phyloP scores from a whole-genome alignment of 2,797 vertebrate species.

The Tauraco hartlaubi region DNA sequence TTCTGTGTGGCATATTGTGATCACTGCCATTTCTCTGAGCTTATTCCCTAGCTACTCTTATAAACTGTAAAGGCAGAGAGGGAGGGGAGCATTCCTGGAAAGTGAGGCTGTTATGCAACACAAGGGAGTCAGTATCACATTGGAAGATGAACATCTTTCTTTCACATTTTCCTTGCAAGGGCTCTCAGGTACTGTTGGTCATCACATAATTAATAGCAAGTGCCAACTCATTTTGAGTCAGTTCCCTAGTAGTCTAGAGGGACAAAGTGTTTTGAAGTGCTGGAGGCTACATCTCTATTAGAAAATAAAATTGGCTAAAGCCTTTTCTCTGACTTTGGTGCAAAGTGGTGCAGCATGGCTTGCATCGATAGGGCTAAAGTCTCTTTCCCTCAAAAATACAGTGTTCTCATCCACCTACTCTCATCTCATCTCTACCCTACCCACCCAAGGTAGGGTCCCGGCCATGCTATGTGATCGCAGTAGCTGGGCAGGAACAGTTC shows the following conservation, averaged over 20 bases:
- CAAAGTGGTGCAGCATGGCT: neutral
- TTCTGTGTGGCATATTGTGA: slow-evolving; percentile 40
- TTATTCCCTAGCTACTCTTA: neutral
- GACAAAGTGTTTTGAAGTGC: neutral
- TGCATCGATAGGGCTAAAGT: neutral
- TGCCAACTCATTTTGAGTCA: neutral
- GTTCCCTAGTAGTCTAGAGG: neutral
- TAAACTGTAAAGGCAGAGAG: neutral
- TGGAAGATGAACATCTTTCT: neutral
- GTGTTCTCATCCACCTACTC: neutral
- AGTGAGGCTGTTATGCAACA: neutral
- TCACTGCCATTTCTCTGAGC: neutral
- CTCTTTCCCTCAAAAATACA: neutral
- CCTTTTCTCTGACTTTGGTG: neutral
- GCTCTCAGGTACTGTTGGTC: neutral
- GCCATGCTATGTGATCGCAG: neutral
- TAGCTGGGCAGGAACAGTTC: neutral
- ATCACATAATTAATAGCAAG: neutral
- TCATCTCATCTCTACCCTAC: too few relatives aligned
- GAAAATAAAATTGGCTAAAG: neutral
- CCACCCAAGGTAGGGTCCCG: neutral
- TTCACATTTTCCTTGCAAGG: neutral
- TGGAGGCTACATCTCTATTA: neutral
- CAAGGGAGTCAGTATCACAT: neutral
- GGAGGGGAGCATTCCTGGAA: neutral